These are phyloP conservation scores for Anisognathus igniventris DNA, from an alignment of 2,797 vertebrate genomes.

Conservation along the genomic window DNA sequence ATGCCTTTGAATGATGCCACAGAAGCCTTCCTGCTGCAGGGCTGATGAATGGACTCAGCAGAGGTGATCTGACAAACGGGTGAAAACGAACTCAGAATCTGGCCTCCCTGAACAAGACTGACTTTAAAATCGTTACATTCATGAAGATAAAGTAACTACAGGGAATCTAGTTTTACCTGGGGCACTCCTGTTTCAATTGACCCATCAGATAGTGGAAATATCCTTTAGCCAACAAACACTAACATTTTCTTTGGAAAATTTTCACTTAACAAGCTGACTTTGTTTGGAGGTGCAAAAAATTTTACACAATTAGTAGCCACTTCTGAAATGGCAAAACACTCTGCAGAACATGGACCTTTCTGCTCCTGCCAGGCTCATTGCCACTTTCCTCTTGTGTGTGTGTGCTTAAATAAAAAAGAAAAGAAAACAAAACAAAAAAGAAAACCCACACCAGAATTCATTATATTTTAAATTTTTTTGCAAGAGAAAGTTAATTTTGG, in stretches of 20 bases:
- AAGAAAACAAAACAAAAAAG: accelerated
- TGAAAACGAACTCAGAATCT: not conserved
- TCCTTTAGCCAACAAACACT: not conserved
- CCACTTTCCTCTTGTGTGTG: not conserved
- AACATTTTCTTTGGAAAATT: not conserved
- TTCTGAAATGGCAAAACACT: not conserved
- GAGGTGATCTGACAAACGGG: not conserved
- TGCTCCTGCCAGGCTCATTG: not conserved
- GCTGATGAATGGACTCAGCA: not conserved
- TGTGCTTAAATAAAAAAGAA: not conserved
- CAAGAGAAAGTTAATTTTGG: not conserved
- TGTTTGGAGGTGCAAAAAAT: not conserved
- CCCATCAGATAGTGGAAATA: not conserved
- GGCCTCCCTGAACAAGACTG: not conserved
- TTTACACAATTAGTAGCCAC: not conserved
- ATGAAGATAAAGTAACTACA: not conserved
- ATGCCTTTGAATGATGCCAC: conserved; percentile 1
- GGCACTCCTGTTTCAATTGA: not conserved
- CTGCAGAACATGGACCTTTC: not conserved
- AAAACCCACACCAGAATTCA: not conserved
- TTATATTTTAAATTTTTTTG: not conserved
- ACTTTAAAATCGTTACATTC: not conserved
- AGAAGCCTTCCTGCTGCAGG: not conserved
- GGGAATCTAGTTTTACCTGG: not conserved
- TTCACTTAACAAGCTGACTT: not conserved